These are phyloP conservation scores for Haliclona indistincta DNA, from an alignment of 37 sponge, comb jelly and placozoan genomes.

Conservation along the genomic window DNA sequence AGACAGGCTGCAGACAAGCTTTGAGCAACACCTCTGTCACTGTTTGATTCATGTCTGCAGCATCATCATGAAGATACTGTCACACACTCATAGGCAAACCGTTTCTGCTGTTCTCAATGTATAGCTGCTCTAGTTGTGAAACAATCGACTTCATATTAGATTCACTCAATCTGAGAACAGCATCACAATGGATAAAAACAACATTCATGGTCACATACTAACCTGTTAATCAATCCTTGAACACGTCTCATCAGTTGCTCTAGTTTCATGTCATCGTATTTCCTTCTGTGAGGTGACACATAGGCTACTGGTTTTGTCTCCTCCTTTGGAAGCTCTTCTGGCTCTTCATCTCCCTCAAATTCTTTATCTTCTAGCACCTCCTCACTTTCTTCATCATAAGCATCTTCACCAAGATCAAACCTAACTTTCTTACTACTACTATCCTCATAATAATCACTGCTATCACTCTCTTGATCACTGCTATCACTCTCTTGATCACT, in stretches of 20 bases:
- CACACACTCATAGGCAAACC: constrained; percentile 35
- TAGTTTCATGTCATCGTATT: background rate
- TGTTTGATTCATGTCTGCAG: constrained; percentile 59
- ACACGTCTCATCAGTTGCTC: constrained; percentile 41
- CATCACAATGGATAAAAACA: background rate
- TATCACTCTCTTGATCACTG: constrained; percentile 9
- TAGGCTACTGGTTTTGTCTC: constrained; percentile 6
- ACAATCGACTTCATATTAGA: constrained; percentile 61
- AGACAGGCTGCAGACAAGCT: constrained; percentile 41
- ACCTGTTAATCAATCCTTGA: constrained; percentile 83
- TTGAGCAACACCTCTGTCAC: constrained; percentile 55
- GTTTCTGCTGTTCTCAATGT: constrained; percentile 71
- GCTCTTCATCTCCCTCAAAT: constrained; percentile 9
- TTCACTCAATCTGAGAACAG: constrained; percentile 60
- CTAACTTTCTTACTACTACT: background rate
- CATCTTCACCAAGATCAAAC: background rate
- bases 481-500: constrained; percentile 3
- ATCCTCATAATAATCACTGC: constrained; percentile 4
- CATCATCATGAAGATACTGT: background rate
- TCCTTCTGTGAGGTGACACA: constrained; percentile 51
- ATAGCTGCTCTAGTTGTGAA: constrained; percentile 64
- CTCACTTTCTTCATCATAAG: constrained; percentile 2
- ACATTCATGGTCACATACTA: no score
- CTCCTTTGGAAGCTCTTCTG: background rate
- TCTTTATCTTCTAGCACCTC: constrained; percentile 10